Conservation (phyloP, 2,113 vertebrate genomes). For the Oryzias melastigma region DNA sequence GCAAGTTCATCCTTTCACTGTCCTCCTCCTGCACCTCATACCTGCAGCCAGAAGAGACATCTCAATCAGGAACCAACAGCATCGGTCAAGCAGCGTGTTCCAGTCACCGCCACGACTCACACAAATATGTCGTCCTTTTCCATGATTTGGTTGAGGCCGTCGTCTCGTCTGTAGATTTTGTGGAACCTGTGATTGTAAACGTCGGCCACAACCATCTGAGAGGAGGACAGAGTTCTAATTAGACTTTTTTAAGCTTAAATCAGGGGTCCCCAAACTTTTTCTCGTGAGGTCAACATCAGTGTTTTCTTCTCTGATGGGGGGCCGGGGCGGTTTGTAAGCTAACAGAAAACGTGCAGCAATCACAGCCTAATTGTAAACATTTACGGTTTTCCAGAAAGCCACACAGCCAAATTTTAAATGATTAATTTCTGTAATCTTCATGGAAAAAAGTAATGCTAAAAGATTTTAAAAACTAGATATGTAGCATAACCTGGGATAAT, state of each 20-base stretch:
- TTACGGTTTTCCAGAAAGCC: too few species aligned
- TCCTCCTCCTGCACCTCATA: slow-evolving; percentile 85
- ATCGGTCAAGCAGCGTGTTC: not conserved
- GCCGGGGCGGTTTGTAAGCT: too few species aligned
- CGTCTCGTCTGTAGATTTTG: slow-evolving; percentile 93
- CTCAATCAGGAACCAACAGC: not conserved
- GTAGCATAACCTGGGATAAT: too few species aligned
- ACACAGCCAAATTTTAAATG: too few species aligned
- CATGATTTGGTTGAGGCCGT: slow-evolving; percentile 92
- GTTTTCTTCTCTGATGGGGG: too few species aligned
- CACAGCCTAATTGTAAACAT: too few species aligned
- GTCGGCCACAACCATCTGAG: slow-evolving; percentile 95
- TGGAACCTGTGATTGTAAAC: slow-evolving; percentile 98
- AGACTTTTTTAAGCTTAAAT: not conserved
- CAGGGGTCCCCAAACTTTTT: too few species aligned
- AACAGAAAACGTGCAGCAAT: too few species aligned
- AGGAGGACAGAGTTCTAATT: not conserved
- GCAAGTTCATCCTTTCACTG: slow-evolving; percentile 81
- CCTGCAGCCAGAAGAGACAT: slow-evolving; percentile 63
- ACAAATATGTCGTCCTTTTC: slow-evolving; percentile 97
- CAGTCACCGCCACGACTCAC: slow-evolving; percentile 73
- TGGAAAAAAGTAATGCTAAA: too few species aligned
- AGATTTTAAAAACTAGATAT: too few species aligned
- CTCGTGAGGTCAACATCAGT: too few species aligned
- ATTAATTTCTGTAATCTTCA: too few species aligned